Evolutionary conservation across 2,797 vertebrate genomes (phyloP).

Genomic region (Galago senegalensis): DNA sequence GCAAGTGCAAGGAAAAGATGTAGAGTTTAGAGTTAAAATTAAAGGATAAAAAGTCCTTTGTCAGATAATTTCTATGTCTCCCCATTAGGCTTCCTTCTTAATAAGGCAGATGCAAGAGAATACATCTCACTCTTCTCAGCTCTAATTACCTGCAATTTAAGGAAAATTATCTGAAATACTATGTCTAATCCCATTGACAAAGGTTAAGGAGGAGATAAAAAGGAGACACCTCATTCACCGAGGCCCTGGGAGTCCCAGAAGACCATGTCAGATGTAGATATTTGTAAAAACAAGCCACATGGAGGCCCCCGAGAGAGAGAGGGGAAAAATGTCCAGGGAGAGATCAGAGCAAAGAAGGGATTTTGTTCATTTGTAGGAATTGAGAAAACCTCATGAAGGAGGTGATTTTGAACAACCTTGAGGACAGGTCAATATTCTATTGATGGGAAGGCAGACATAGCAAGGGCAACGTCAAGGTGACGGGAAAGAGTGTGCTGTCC

Average conservation of each 20-base stretch:
- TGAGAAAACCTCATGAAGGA: neutral
- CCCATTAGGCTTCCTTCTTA: neutral
- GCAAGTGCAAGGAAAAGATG: neutral
- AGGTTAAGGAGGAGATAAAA: neutral
- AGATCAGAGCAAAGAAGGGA: neutral
- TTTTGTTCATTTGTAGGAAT: neutral
- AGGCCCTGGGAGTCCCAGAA: neutral
- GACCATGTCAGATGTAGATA: neutral
- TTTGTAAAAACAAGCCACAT: conserved; percentile 5
- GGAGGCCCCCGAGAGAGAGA: neutral
- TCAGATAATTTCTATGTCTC: neutral
- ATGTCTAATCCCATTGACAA: neutral
- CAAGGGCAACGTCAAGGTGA: neutral
- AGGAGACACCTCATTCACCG: neutral
- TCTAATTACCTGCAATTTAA: neutral
- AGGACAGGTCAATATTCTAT: neutral
- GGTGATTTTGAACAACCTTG: neutral
- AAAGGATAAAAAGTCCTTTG: neutral
- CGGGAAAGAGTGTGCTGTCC: neutral
- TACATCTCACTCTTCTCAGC: neutral
- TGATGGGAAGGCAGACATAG: neutral
- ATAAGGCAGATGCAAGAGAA: neutral
- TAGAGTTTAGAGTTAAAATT: neutral
- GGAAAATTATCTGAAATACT: neutral
- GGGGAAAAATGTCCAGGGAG: neutral